phyloP scores from a whole-genome alignment of 2,797 vertebrate genomes.

The Remorina albescens region DNA sequence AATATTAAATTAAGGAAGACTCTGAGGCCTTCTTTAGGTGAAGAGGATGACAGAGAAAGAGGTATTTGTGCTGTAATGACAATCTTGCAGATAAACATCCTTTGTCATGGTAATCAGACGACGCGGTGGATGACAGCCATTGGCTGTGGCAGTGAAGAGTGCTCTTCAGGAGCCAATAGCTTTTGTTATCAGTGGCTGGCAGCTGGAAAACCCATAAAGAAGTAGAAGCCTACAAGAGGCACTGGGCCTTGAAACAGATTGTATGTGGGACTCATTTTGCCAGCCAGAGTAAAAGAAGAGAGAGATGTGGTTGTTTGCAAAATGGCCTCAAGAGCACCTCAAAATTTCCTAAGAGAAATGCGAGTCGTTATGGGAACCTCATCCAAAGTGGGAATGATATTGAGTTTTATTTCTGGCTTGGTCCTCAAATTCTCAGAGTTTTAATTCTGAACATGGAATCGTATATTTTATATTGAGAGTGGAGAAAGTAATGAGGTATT shows the following conservation, averaged over 20 bases:
- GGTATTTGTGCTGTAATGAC: conserved; percentile 67
- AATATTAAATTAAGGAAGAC: conserved; percentile 72
- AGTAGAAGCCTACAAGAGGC: conserved; percentile 75
- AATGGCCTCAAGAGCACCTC: conserved; percentile 63
- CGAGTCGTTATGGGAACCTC: conserved; percentile 65
- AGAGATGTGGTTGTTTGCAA: conserved; percentile 71
- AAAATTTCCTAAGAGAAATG: conserved; percentile 70
- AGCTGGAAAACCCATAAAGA: conserved; percentile 81
- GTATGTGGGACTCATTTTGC: conserved; percentile 71
- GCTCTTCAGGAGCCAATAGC: conserved; percentile 78
- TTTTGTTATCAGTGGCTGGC: conserved; percentile 82
- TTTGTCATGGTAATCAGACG: conserved; percentile 80
- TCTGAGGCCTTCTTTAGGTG: conserved; percentile 55
- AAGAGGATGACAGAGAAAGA: conserved; percentile 64
- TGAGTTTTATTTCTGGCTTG: conserved; percentile 57
- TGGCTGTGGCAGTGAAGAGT: conserved; percentile 74
- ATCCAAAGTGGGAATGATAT: conserved; percentile 55
- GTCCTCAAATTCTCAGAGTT: conserved; percentile 39
- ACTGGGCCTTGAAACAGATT: conserved; percentile 75
- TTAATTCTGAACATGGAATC: conserved; percentile 30
- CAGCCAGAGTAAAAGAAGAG: conserved; percentile 69
- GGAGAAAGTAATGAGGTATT: conserved; percentile 41
- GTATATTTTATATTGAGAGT: conserved; percentile 33
- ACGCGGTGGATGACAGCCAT: conserved; percentile 75
- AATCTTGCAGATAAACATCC: conserved; percentile 79